Conservation (phyloP, 2,888 invertebrate species). For the Hololepta plana region DNA sequence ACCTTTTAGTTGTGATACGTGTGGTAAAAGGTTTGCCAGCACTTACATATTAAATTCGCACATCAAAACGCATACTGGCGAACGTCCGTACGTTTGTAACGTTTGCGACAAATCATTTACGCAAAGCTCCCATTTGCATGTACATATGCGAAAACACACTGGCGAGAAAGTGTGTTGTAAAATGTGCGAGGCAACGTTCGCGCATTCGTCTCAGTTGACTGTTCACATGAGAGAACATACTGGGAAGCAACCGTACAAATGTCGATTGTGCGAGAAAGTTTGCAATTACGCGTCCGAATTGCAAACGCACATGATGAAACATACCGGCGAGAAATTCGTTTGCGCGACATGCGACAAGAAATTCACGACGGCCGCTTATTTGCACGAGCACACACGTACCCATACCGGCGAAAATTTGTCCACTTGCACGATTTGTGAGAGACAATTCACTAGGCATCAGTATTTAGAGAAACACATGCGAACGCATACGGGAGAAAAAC, state of each 20-base stretch:
- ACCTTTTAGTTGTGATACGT: constrained; percentile 20
- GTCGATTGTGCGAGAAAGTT: constrained; percentile 23
- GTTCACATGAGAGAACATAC: constrained; percentile 26
- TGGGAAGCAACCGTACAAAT: constrained; percentile 24
- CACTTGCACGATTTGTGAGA: constrained; percentile 24
- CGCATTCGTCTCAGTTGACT: constrained; percentile 24
- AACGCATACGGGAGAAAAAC: constrained; percentile 31
- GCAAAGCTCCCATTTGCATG: constrained; percentile 22
- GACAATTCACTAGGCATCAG: constrained; percentile 34
- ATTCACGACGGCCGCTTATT: constrained; percentile 22
- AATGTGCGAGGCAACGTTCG: constrained; percentile 21
- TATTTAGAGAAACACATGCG: constrained; percentile 31
- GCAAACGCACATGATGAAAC: constrained; percentile 22
- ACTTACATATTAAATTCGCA: constrained; percentile 40
- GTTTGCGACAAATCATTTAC: constrained; percentile 39
- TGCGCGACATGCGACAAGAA: constrained; percentile 23
- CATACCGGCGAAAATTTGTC: constrained; percentile 27
- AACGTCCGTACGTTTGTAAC: constrained; percentile 37
- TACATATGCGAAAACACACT: constrained; percentile 33
- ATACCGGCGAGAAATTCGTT: constrained; percentile 21
- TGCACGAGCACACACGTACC: constrained; percentile 20
- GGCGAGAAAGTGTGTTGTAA: constrained; percentile 29
- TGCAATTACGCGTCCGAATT: constrained; percentile 22
- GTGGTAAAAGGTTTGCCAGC: constrained; percentile 35
- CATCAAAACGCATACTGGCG: constrained; percentile 41